Conservation (phyloP, 1,140 invertebrate species). For the Zaprionus taronus region DNA sequence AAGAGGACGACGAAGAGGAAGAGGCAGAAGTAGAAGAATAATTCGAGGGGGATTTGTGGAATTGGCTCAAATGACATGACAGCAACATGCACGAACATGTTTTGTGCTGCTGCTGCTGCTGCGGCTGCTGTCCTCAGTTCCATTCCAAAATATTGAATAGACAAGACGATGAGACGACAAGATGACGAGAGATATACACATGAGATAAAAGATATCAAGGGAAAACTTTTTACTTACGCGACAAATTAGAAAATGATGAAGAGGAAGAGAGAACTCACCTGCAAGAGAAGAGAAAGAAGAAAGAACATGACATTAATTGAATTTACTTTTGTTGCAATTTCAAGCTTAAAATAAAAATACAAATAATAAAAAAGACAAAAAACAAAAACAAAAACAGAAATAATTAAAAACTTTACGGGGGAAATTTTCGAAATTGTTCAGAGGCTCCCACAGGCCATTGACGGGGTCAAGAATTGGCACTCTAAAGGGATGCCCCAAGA, state of each 20-base stretch:
- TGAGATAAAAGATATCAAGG: conserved; percentile 1
- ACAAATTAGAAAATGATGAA: neutral
- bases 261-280: conserved; percentile 56
- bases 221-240: conserved; percentile 37
- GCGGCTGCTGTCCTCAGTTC: neutral
- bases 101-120: neutral
- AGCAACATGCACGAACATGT: conserved; percentile 9
- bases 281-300: conserved; percentile 28
- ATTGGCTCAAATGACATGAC: conserved; percentile 18
- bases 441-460: conserved; percentile 72
- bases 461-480: conserved; percentile 60
- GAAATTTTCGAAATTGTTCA: conserved; percentile 58
- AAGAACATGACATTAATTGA: conserved; percentile 55
- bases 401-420: conserved; percentile 70
- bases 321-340: conserved; percentile 34
- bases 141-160: neutral
- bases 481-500: conserved; percentile 36
- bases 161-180: neutral
- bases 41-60: conserved; percentile 5
- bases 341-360: conserved; percentile 8
- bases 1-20: neutral
- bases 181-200: neutral
- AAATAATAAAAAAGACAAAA: conserved; percentile 20
- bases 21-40: neutral
- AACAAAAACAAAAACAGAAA: conserved; percentile 46